Percentiles rank a stretch among this genome's conserved stretches.
Conservation (phyloP, 2,113 vertebrate genomes). For the Takifugu flavidus region DNA sequence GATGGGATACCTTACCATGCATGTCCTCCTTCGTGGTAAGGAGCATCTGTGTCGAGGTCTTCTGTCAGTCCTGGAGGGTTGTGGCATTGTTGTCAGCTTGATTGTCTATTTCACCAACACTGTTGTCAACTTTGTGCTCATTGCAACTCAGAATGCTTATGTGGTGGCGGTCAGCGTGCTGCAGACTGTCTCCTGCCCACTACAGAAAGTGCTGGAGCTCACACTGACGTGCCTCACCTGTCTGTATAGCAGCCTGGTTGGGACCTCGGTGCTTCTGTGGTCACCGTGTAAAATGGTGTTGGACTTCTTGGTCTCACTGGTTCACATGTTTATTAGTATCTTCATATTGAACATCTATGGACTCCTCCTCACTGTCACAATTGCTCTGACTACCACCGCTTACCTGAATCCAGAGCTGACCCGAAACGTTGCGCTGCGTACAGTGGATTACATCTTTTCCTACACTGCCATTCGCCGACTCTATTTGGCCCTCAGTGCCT, state of each 20-base stretch:
- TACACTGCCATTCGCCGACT: not conserved
- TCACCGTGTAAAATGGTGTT: slow-evolving; percentile 82
- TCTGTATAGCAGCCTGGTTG: slow-evolving; percentile 83
- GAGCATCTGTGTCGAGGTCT: slow-evolving; percentile 82
- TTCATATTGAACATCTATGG: slow-evolving; percentile 85
- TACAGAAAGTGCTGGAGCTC: slow-evolving; percentile 78
- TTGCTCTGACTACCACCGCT: slow-evolving; percentile 66
- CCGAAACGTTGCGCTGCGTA: slow-evolving; percentile 40
- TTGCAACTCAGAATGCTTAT: slow-evolving; percentile 84
- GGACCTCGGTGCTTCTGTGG: slow-evolving; percentile 86
- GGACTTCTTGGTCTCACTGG: slow-evolving; percentile 76
- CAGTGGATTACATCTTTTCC: slow-evolving; percentile 59
- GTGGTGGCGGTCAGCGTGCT: slow-evolving; percentile 70
- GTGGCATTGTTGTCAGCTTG: slow-evolving; percentile 81
- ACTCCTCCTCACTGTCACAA: slow-evolving; percentile 73
- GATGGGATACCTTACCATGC: slow-evolving; percentile 81
- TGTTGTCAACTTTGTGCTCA: slow-evolving; percentile 83
- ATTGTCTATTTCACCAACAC: slow-evolving; percentile 89
- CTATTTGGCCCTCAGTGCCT: slow-evolving; percentile 59
- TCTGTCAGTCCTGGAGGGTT: slow-evolving; percentile 77
- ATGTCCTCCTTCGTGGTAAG: slow-evolving; percentile 78
- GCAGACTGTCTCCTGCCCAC: slow-evolving; percentile 75
- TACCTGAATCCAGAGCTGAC: slow-evolving; percentile 78
- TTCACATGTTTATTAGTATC: slow-evolving; percentile 77
- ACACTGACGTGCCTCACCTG: slow-evolving; percentile 78